Evolutionary conservation across 2,888 invertebrate genomes (phyloP).

Genomic region (Amblyjoppa fuscipennis): DNA sequence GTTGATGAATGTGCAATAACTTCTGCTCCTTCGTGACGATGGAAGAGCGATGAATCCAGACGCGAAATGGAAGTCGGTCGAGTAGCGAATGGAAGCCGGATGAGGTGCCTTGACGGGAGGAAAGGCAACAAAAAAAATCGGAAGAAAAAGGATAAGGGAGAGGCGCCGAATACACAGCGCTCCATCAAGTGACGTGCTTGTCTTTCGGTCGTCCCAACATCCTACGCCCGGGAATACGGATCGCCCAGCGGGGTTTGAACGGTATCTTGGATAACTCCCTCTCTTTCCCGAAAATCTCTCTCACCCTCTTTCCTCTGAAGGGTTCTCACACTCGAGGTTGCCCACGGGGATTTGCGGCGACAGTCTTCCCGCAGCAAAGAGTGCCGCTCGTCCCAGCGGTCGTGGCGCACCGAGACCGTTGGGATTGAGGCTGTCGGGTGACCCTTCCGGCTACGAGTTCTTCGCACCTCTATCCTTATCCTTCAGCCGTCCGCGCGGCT

Average conservation of each 20-base stretch:
- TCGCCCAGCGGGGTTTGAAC: conserved; percentile 6
- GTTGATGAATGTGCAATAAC: conserved; percentile 1
- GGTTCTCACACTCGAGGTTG: conserved; percentile 17
- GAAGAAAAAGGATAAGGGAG: not conserved
- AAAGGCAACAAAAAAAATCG: conserved; percentile 13
- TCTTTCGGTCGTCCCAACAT: not conserved
- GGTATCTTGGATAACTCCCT: conserved; percentile 8
- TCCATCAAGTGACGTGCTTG: conserved; percentile 21
- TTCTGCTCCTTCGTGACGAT: not conserved
- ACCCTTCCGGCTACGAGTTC: conserved; percentile 15
- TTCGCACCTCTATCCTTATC: not conserved
- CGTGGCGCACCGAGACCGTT: conserved; percentile 15
- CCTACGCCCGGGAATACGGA: conserved; percentile 1
- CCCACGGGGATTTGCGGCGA: conserved; percentile 41
- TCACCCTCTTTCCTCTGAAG: conserved; percentile 15
- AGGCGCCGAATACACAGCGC: not conserved
- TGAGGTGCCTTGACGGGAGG: conserved; percentile 4
- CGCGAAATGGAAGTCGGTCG: not conserved
- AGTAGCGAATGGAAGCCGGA: conserved; percentile 10
- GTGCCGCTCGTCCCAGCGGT: conserved; percentile 4
- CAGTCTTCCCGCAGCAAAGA: conserved; percentile 36
- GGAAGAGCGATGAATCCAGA: not conserved
- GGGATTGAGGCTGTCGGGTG: conserved; percentile 10
- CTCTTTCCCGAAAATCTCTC: not conserved
- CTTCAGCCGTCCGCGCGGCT: not conserved